Base-by-base conservation (phyloP, 2,888 invertebrate genomes). In the Linnaemya tessellans region DNA sequence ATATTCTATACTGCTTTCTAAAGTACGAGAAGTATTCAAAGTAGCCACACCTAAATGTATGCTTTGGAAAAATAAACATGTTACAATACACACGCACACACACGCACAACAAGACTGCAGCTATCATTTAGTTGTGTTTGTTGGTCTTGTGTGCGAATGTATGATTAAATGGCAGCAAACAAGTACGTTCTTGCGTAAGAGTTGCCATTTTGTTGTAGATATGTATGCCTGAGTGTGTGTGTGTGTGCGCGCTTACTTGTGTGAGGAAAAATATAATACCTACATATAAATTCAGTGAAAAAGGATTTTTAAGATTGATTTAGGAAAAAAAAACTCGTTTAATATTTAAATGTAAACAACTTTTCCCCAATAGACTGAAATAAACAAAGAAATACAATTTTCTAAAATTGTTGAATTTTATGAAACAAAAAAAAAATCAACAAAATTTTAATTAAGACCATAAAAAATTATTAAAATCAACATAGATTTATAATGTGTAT, bases 41-140 rank as follows among this genome's bases (percentile, higher is more conserved):
- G 25, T 22, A 46, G 58, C 75, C 80, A 80, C 80, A 64, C 84
- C 80, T 84, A 80, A 77, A 67, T 65, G 71, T 84, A 84, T 84
- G 80, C 84, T 70, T 65, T 64, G 35, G 56, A 71, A 64, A 64
- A n/a, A n/a, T n/a, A n/a, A n/a, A n/a, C n/a, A n/a, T n/a, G n/a
- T n/a, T n/a, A n/a, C n/a, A n/a, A 65, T 15, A 51, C 1, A 60
- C 11, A 46, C 3, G 11, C 25, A 43, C 1, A 41, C 46, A 56
- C 56, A 13, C 11, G 11, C 11, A 20, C 20, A n/a, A 20, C 18
- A 9, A 65, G 71, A 78, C 25, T 71, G 56, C 41, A 78, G 56
- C 67, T n/a, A 62, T 68, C 75, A 46, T 64, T 81, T 64, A 35
- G 60, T 43, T 73, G 54, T 13, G 9, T 35, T 77, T 41, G 35